Evolutionary conservation across 2,888 invertebrate genomes (phyloP), one percentile per base, ranked within the genome.

Genomic region (Trichacis sp.): DNA sequence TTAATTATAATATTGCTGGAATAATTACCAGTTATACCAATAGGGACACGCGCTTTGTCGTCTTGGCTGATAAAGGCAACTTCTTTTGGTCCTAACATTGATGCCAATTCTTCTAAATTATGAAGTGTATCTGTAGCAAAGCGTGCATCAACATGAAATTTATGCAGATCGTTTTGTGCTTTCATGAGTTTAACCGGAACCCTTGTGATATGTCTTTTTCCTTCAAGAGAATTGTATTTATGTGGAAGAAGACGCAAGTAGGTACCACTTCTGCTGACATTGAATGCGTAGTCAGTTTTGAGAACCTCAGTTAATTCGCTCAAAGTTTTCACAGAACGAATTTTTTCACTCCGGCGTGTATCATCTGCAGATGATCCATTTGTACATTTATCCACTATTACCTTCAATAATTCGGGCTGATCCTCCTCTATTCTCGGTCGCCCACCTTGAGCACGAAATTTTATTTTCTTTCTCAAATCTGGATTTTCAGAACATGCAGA

Each of bases 1-100:
- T n/a, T n/a, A n/a, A n/a, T n/a, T n/a, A n/a, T n/a, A n/a, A n/a
- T n/a, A n/a, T n/a, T n/a, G n/a, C n/a, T n/a, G n/a, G n/a, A n/a
- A n/a, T n/a, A n/a, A n/a, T n/a, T n/a, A n/a, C n/a, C n/a, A n/a
- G n/a, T n/a, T n/a, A n/a, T 43, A 15, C 84, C 80, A 40, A 84
- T 67, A 2, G 83, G 78, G 1, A 84, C 75, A 24, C 81, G 59
- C 14, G 80, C 78, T 72, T 82, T 79, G 55, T 80, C 78, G 67
- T 82, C 80, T 64, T 78, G 75, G 52, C 73, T 73, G 53, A 78
- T 46, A 69, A 77, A 75, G 8, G 24, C 20, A n/a, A 65, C 63
- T 42, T 61, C 47, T 8, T 64, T 24, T 1, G 72, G 70, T 11
- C 77, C 77, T 9, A 80, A 46, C 19, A 77, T 36, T 5, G 69